phyloP scores from a whole-genome alignment of 2,888 invertebrate genomes.

The Parnassius mnemosyne region DNA sequence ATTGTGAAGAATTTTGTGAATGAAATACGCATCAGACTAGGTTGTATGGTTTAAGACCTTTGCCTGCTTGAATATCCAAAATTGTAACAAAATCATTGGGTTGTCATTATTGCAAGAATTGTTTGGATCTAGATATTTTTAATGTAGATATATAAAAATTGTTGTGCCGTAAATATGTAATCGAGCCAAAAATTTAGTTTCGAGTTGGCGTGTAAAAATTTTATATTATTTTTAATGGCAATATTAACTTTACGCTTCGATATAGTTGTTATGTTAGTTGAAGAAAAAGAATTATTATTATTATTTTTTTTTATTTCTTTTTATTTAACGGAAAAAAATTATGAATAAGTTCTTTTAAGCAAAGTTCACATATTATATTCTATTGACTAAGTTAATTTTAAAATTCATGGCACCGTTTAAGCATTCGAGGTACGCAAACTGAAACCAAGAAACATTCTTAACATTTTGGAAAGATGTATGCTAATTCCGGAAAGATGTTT shows the following conservation, averaged over 20 bases:
- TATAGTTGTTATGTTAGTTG: conserved; percentile 31
- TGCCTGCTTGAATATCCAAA: too few species aligned
- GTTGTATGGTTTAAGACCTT: too few species aligned
- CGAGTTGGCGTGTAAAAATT: conserved; percentile 7
- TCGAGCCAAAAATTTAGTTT: conserved; percentile 9
- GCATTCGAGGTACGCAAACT: neutral
- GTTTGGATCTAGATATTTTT: too few species aligned
- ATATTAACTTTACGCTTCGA: conserved; percentile 32
- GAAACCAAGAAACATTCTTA: neutral
- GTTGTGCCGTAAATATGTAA: conserved; percentile 1
- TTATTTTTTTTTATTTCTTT: conserved; percentile 21
- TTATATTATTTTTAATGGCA: conserved; percentile 22
- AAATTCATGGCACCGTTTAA: conserved; percentile 2
- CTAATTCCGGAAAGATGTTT: neutral
- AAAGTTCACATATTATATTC: conserved; percentile 34
- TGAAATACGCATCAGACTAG: too few species aligned
- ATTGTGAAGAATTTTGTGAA: too few species aligned
- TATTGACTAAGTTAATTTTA: conserved; percentile 33
- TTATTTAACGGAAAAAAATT: conserved; percentile 32
- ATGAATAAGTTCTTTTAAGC: conserved; percentile 30
- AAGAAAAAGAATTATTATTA: conserved; percentile 31
- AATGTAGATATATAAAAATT: conserved; percentile 1
- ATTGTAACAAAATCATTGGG: too few species aligned
- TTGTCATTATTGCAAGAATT: too few species aligned
- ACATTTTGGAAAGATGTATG: neutral